Percentiles rank a stretch among this genome's conserved stretches.
These are phyloP conservation scores for Corticium candelabrum DNA, from an alignment of 37 sponge, comb jelly and placozoan species.

Conservation along the genomic window DNA sequence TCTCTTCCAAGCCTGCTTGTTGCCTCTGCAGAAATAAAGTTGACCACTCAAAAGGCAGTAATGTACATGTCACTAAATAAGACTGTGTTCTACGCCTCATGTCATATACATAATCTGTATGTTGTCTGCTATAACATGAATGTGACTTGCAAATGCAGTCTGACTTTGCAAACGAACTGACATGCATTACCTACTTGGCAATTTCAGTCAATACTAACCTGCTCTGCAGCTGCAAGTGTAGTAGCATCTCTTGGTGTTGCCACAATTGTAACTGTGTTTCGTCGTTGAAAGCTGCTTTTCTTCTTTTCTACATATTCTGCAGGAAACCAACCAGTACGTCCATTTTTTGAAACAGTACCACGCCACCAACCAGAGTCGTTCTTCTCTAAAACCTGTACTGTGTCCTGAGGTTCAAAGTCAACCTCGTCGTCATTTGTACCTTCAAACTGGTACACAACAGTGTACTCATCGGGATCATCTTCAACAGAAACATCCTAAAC, in stretches of 20 bases:
- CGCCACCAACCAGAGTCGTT: slow-evolving; percentile 5
- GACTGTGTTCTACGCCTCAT: neutral
- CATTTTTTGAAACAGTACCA: neutral
- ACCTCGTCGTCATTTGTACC: neutral
- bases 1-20: too few species aligned
- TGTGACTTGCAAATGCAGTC: too few species aligned
- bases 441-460: neutral
- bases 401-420: neutral
- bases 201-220: too few species aligned
- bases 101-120: too few species aligned
- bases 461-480: neutral
- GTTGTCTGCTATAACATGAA: too few species aligned
- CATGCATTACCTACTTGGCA: too few species aligned
- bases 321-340: slow-evolving; percentile 1
- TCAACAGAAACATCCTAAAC: too few species aligned
- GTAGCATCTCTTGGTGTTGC: neutral
- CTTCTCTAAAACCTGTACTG: neutral
- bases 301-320: neutral
- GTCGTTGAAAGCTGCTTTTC: neutral
- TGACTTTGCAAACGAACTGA: too few species aligned
- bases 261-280: neutral
- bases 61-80: neutral
- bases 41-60: neutral
- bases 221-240: neutral
- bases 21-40: too few species aligned